These are phyloP conservation scores for Colletes gigas DNA, from an alignment of 1,140 invertebrate genomes.

Conservation along the genomic window DNA sequence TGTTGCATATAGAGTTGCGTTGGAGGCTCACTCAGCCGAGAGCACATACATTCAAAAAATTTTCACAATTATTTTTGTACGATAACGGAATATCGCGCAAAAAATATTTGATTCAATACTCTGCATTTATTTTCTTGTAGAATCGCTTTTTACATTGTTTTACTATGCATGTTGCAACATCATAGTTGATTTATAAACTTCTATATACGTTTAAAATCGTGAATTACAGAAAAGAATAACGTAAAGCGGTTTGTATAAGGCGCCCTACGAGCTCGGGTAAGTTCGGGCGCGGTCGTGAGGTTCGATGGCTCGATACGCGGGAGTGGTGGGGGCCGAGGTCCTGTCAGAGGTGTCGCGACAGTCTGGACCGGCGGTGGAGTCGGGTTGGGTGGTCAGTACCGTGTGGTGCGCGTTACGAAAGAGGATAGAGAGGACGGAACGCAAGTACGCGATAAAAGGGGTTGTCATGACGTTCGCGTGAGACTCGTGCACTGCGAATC, in stretches of 20 bases:
- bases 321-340: conserved; percentile 12
- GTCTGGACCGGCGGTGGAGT: conserved; percentile 53
- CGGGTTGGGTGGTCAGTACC: conserved; percentile 67
- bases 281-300: conserved; percentile 25
- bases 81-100: too few species aligned
- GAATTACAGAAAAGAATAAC: not conserved
- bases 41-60: too few species aligned
- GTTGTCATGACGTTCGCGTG: conserved; percentile 71
- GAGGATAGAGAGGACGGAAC: conserved; percentile 27
- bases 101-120: too few species aligned
- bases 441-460: conserved; percentile 24
- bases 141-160: too few species aligned
- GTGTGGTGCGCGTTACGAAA: conserved; percentile 64
- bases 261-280: conserved; percentile 15
- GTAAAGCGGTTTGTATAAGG: conserved; percentile 16
- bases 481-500: conserved; percentile 50
- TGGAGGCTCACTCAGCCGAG: too few species aligned
- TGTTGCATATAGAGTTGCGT: too few species aligned
- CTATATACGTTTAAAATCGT: not conserved
- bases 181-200: too few species aligned
- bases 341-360: conserved; percentile 57
- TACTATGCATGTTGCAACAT: too few species aligned
- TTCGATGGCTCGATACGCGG: conserved; percentile 34
- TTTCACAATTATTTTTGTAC: too few species aligned
- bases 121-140: too few species aligned